Evolutionary conservation across 2,888 invertebrate species (phyloP).

Genomic region (Rhamphomyia laevipes): DNA sequence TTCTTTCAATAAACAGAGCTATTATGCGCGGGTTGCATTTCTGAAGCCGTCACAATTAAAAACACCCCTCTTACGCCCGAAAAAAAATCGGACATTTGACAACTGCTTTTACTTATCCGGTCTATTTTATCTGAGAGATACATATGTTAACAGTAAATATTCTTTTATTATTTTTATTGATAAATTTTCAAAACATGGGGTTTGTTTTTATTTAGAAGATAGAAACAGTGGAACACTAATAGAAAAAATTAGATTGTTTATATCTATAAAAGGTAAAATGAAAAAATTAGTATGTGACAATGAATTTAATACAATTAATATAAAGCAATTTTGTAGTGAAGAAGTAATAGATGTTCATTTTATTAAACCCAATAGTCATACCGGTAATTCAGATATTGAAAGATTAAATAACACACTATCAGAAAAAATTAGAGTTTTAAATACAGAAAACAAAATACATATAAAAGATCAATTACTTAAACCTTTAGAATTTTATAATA

Average conservation of each 20-base stretch:
- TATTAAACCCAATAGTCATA: background rate
- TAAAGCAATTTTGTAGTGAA: background rate
- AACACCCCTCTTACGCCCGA: no score
- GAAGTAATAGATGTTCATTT: background rate
- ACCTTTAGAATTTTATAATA: background rate
- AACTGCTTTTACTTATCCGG: no score
- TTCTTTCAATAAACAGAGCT: no score
- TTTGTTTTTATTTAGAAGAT: conserved; percentile 1
- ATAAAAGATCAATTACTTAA: background rate
- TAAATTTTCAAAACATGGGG: conserved; percentile 2
- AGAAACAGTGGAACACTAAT: background rate
- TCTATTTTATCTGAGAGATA: no score
- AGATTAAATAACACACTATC: background rate
- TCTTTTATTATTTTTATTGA: conserved; percentile 1
- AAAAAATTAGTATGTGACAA: background rate
- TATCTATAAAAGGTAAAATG: background rate
- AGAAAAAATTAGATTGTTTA: background rate
- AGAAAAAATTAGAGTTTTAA: background rate
- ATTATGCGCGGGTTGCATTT: no score
- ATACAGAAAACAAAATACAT: background rate
- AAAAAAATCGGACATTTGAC: no score
- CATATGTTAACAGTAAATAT: background rate
- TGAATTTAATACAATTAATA: background rate
- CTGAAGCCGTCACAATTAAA: no score
- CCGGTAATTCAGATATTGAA: background rate